These are phyloP conservation scores for Oryzaephilus surinamensis DNA, from an alignment of 1,140 invertebrate genomes.

Conservation along the genomic window DNA sequence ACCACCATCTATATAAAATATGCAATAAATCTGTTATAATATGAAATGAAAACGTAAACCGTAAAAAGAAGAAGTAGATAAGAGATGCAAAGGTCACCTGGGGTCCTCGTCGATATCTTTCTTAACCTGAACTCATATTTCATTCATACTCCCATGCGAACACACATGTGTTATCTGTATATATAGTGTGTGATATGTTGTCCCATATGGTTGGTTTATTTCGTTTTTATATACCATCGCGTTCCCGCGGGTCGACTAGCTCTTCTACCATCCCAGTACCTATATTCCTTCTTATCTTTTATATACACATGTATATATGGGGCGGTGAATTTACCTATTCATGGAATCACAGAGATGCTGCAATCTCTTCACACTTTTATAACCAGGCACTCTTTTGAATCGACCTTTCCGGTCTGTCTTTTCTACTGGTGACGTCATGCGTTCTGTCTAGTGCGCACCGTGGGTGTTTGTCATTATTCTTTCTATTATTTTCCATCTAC, in stretches of 20 bases:
- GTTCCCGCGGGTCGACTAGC: slow-evolving; percentile 20
- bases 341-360: slow-evolving; percentile 20
- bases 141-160: slow-evolving; percentile 21
- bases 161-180: slow-evolving; percentile 29
- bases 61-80: too few species aligned
- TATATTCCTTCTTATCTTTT: slow-evolving; percentile 15
- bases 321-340: slow-evolving; percentile 30
- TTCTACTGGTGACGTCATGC: too few species aligned
- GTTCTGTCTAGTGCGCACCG: too few species aligned
- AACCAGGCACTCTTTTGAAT: too few species aligned
- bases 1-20: too few species aligned
- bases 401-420: too few species aligned
- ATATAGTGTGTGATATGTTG: slow-evolving; percentile 32
- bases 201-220: slow-evolving; percentile 32
- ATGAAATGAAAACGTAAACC: too few species aligned
- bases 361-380: too few species aligned
- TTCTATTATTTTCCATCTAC: too few species aligned
- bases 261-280: slow-evolving; percentile 9
- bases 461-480: too few species aligned
- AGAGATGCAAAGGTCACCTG: too few species aligned
- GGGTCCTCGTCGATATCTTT: slow-evolving; percentile 20
- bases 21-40: too few species aligned
- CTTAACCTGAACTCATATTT: slow-evolving; percentile 28
- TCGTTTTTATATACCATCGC: slow-evolving; percentile 28
- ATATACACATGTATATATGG: neutral